Evolutionary conservation across 2,888 invertebrate species (phyloP), one percentile per base, ranked within the genome.

Genomic region (Lepidonotus clava): DNA sequence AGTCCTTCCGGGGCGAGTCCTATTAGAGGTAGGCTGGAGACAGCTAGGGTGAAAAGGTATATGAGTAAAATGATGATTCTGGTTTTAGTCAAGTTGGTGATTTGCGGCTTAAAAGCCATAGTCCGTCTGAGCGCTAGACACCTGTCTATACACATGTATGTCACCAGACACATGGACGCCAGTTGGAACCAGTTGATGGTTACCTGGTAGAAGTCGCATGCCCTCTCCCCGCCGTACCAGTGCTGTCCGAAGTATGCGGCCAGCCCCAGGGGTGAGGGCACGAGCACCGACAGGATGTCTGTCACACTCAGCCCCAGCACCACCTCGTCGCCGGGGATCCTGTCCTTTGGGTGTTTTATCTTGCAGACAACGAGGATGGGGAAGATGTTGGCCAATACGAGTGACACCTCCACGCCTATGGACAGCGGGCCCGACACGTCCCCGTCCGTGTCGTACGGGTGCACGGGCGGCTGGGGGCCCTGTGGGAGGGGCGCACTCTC

Each of bases 201-300:
- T 34, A 92, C 88, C 87, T 92, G 92, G 56, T 91, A 92, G 40
- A 91, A 90, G 32, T 90, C 88, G 83, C 92, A 92, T 1, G 91
- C 90, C 0, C 87, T 71, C 24, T 88, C 87, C 0, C 92, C 91
- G n/a, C 92, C 92, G 38, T 90, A 90, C 92, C 92, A 92, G 34
- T 87, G 89, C 4, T 90, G 88, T 14, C 89, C 89, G 87, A 92
- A 91, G 56, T 90, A 92, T 8, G 91, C 91, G 2, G 90, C 88
- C 46, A 91, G 89, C 2, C 91, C 91, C 0, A 92, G 88, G 0
- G 92, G 92, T 0, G 91, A 88, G 0, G 92, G 92, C 5, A 92
- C 87, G 14, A 91, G 38, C 1, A 91, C 91, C 14, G 91, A 91
- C 1, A 92, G 87, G 14, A 92, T 91, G 85, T 91, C 91, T 0